A percentile compares a stretch with the other conserved stretches of the same genome.
Conservation (phyloP, 2,113 vertebrate genomes). For the Deroptyus accipitrinus region DNA sequence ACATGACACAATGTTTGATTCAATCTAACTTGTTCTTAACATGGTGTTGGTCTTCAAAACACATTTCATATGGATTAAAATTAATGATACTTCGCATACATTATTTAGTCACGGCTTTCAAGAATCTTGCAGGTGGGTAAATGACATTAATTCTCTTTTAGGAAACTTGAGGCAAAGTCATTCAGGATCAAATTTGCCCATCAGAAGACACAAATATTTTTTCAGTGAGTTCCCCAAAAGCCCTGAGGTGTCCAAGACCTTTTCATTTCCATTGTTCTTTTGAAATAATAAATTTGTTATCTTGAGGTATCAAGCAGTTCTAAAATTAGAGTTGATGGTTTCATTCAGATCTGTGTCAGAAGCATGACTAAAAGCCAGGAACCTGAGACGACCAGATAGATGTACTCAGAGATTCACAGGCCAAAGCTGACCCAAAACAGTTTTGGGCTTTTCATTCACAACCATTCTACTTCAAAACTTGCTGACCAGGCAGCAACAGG, state of each 20-base stretch:
- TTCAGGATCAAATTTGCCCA: background rate
- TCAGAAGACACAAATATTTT: background rate
- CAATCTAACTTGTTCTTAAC: background rate
- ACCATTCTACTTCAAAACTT: background rate
- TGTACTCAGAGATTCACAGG: background rate
- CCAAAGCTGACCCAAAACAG: background rate
- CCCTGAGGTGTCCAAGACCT: background rate
- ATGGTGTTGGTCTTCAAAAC: background rate
- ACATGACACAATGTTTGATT: background rate
- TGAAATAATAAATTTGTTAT: background rate
- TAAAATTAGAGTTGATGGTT: background rate
- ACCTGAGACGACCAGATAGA: too few relatives aligned
- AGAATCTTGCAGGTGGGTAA: background rate
- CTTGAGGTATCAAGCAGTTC: background rate
- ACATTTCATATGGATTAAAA: background rate
- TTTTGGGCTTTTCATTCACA: background rate
- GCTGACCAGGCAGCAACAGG: background rate
- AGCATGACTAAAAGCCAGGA: background rate
- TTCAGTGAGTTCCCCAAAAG: background rate
- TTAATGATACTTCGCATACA: background rate
- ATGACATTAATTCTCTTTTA: background rate
- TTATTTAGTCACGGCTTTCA: background rate
- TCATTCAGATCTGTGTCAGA: background rate
- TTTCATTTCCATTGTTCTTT: background rate
- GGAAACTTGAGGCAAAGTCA: background rate